Evolutionary conservation across 2,113 vertebrate species (phyloP).

Genomic region (Cyprichromis sp.): DNA sequence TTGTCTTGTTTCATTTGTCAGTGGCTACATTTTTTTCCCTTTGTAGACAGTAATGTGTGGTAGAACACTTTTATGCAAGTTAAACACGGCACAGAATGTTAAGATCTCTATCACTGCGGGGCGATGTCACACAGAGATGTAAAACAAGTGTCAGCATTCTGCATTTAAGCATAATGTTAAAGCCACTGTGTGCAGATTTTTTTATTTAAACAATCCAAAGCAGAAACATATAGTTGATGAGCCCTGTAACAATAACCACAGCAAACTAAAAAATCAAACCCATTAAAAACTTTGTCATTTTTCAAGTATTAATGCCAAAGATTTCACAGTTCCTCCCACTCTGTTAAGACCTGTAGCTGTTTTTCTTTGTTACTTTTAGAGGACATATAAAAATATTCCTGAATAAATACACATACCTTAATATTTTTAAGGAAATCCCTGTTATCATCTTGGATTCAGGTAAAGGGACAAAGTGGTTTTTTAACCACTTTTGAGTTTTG

Average conservation of each 20-base stretch:
- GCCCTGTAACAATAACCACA: neutral
- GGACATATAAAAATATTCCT: neutral
- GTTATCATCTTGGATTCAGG: neutral
- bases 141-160: neutral
- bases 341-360: neutral
- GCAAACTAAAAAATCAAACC: neutral
- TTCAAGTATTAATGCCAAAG: neutral
- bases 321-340: neutral
- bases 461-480: neutral
- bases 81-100: neutral
- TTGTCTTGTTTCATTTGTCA: conserved; percentile 31
- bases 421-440: neutral
- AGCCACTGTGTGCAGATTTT: neutral
- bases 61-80: neutral
- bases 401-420: neutral
- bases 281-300: neutral
- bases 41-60: neutral
- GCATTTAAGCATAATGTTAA: neutral
- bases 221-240: neutral
- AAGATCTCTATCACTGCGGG: neutral
- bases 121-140: neutral
- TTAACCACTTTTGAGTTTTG: neutral
- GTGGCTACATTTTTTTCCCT: neutral
- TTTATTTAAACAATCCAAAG: neutral
- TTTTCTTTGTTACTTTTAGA: neutral